Evolutionary conservation across 2,888 invertebrate genomes (phyloP).

Genomic region (Ypsolopha sequella): DNA sequence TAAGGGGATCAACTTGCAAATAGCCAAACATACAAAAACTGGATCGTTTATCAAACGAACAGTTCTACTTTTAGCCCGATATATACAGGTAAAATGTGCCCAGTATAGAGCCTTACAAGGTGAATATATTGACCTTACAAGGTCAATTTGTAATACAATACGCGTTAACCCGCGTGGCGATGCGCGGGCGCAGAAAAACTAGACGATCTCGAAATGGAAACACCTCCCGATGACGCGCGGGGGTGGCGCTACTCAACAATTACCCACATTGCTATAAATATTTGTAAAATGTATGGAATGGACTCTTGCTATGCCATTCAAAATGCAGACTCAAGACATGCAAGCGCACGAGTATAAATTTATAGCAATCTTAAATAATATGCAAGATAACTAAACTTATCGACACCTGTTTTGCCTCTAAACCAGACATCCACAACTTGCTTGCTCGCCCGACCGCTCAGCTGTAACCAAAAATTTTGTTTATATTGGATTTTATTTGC

Average conservation of each 20-base stretch:
- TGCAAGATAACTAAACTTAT: too few species aligned
- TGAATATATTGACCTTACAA: conserved; percentile 51
- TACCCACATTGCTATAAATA: neutral
- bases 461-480: too few species aligned
- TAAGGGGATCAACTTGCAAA: neutral
- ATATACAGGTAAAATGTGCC: neutral
- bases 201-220: conserved; percentile 31
- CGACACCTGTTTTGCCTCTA: too few species aligned
- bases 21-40: neutral
- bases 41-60: neutral
- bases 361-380: too few species aligned
- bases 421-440: too few species aligned
- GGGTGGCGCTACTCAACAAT: neutral
- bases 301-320: neutral
- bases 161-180: conserved; percentile 12
- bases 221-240: conserved; percentile 8
- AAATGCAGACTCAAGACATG: too few species aligned
- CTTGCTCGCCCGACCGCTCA: too few species aligned
- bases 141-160: conserved; percentile 66
- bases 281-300: neutral
- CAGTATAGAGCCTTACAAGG: conserved; percentile 15
- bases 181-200: conserved; percentile 30
- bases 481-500: too few species aligned
- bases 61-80: neutral
- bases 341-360: too few species aligned